Evolutionary conservation across 2,888 invertebrate genomes (phyloP).

Genomic region (Ramazzottius varieornatus): DNA sequence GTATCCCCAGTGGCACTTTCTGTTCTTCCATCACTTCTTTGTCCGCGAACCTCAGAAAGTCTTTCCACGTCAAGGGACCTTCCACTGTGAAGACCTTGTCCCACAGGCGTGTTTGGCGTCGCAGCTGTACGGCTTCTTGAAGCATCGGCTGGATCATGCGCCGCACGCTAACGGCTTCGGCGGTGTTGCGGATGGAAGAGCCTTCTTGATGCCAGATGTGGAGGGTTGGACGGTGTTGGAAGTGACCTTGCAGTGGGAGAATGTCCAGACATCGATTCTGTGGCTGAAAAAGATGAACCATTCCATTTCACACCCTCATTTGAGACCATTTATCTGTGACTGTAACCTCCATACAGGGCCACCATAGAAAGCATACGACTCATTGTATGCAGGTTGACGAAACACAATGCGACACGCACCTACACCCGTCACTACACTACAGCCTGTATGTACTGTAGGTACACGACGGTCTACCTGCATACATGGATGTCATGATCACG

Average conservation of each 20-base stretch:
- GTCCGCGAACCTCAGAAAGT: conserved; percentile 81
- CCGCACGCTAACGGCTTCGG: conserved; percentile 71
- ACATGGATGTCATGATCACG: no score
- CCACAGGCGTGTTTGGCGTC: conserved; percentile 44
- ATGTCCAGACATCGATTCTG: background rate
- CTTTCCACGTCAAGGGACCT: conserved; percentile 90
- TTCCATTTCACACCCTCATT: no score
- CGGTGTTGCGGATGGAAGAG: conserved; percentile 37
- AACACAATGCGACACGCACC: no score
- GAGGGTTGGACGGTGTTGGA: background rate
- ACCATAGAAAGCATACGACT: no score
- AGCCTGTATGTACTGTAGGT: no score
- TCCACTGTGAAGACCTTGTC: conserved; percentile 70
- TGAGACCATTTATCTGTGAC: no score
- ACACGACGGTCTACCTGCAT: no score
- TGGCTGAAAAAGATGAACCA: no score
- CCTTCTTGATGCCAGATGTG: background rate
- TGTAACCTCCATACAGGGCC: no score
- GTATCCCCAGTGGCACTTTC: conserved; percentile 88
- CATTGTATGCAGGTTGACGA: no score
- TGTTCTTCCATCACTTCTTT: conserved; percentile 67
- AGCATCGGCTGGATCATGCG: conserved; percentile 63
- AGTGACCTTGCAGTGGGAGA: conserved; percentile 5
- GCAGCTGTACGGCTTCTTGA: conserved; percentile 83
- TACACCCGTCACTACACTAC: no score